These are phyloP conservation scores for Galeopterus variegatus DNA, from an alignment of 2,113 vertebrate species.

Conservation along the genomic window DNA sequence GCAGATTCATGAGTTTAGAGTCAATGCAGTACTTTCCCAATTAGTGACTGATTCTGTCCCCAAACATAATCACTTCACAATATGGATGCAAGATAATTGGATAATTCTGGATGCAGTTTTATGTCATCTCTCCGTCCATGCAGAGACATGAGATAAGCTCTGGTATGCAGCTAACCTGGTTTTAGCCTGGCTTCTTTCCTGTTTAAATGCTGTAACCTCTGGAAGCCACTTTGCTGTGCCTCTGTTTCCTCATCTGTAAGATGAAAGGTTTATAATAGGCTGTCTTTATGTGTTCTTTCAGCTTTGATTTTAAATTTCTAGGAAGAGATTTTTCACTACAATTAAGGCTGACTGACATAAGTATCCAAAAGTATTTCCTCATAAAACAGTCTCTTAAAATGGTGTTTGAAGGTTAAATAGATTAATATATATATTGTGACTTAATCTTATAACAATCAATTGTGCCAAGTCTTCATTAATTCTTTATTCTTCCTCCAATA, in stretches of 20 bases:
- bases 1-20: not conserved
- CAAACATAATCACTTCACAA: not conserved
- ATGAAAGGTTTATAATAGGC: not conserved
- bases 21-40: not conserved
- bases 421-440: not conserved
- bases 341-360: constrained; percentile 22
- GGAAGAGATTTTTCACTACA: constrained; percentile 48
- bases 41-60: not conserved
- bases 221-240: not conserved
- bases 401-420: constrained; percentile 49
- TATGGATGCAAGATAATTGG: not conserved
- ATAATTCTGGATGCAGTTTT: not conserved
- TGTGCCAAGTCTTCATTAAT: constrained; percentile 34
- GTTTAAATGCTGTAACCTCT: not conserved
- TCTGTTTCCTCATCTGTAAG: constrained; percentile 4
- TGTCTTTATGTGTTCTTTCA: not conserved
- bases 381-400: not conserved
- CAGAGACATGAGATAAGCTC: not conserved
- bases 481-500: constrained; percentile 43
- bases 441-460: constrained; percentile 11
- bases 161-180: not conserved
- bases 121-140: not conserved
- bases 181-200: not conserved
- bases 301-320: constrained; percentile 43
- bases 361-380: not conserved